These are phyloP conservation scores for Chloebia gouldiae DNA, from an alignment of 2,113 vertebrate species.

Conservation along the genomic window DNA sequence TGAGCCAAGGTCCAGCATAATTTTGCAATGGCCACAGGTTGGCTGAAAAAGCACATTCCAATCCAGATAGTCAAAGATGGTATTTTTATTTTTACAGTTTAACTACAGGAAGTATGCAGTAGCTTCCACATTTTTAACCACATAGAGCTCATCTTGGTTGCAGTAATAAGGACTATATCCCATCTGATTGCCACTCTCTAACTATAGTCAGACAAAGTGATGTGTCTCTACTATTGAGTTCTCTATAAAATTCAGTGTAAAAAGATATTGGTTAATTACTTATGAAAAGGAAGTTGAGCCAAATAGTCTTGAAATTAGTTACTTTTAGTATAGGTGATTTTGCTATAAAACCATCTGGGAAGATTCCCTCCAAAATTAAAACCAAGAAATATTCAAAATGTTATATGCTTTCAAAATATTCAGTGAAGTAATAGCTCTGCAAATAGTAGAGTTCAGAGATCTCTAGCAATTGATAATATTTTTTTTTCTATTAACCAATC, in stretches of 20 bases:
- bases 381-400: background rate
- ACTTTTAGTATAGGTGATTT: background rate
- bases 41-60: background rate
- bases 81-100: background rate
- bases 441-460: background rate
- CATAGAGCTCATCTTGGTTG: background rate
- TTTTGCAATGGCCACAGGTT: background rate
- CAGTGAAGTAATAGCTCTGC: background rate
- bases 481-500: background rate
- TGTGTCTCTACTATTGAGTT: background rate
- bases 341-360: background rate
- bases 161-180: background rate
- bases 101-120: background rate
- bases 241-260: background rate
- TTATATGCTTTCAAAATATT: background rate
- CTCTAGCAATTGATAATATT: background rate
- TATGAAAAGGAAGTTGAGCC: background rate
- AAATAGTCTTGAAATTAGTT: background rate
- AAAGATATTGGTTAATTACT: background rate
- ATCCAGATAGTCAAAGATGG: background rate
- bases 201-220: background rate
- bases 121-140: background rate
- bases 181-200: background rate
- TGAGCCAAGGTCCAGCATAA: background rate
- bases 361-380: background rate